Conservation (phyloP, 2,113 vertebrate genomes). For the Collichthys lucidus region DNA sequence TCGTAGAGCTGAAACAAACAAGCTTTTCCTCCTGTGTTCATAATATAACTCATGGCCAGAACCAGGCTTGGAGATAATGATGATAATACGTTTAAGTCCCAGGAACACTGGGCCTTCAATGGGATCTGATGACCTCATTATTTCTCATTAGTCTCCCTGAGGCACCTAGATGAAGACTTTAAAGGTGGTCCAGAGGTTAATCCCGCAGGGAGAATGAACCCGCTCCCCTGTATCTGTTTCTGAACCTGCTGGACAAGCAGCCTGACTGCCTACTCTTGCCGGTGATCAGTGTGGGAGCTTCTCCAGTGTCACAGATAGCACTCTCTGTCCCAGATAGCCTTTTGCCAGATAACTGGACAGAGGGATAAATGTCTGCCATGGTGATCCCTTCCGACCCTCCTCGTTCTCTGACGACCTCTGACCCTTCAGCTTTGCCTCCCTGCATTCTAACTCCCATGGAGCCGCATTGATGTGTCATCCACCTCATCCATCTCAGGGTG, state of each 20-base stretch:
- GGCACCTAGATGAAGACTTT: constrained; percentile 78
- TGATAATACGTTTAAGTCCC: constrained; percentile 76
- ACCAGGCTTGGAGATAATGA: constrained; percentile 72
- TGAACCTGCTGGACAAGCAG: constrained; percentile 56
- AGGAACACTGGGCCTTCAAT: constrained; percentile 67
- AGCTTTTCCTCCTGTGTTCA: constrained; percentile 34
- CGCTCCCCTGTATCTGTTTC: constrained; percentile 72
- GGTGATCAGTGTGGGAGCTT: constrained; percentile 53
- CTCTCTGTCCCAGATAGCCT: constrained; percentile 63
- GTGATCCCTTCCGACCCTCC: constrained; percentile 61
- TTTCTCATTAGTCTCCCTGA: constrained; percentile 81
- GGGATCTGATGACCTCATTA: constrained; percentile 83
- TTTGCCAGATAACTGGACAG: constrained; percentile 67
- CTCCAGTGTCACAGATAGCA: constrained; percentile 62
- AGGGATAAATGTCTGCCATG: constrained; percentile 54
- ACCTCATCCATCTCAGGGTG: constrained; percentile 63
- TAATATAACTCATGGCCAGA: constrained; percentile 63
- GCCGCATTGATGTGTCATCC: constrained; percentile 45
- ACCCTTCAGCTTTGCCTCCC: constrained; percentile 57
- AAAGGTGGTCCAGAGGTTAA: constrained; percentile 84
- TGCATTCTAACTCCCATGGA: constrained; percentile 61
- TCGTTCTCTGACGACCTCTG: constrained; percentile 63
- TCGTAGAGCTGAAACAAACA: constrained; percentile 33
- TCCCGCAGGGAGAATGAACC: constrained; percentile 70
- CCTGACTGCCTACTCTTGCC: constrained; percentile 30